A percentile compares a stretch with the other conserved stretches of the same genome.
These are phyloP conservation scores for Arrhopalites spinosus DNA, from an alignment of 2,888 invertebrate genomes.

Conservation along the genomic window DNA sequence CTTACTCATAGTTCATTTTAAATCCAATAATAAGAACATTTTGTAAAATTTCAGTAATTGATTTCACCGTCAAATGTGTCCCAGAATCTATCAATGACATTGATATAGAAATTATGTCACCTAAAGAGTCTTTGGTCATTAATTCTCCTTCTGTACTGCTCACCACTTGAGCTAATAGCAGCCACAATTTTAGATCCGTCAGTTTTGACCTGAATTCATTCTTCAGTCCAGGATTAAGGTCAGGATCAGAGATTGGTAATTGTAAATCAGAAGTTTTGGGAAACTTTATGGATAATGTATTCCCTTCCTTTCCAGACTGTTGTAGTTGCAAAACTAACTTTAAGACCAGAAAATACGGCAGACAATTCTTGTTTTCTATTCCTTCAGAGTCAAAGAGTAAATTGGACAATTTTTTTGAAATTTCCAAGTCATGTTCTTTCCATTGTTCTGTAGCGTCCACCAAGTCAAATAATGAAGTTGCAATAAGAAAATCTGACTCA, in stretches of 20 bases:
- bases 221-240: too few species aligned
- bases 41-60: constrained; percentile 3
- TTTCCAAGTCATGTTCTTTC: background rate
- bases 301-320: too few species aligned
- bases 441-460: background rate
- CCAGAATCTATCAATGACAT: background rate
- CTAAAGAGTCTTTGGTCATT: background rate
- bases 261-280: too few species aligned
- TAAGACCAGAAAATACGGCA: background rate
- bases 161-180: too few species aligned
- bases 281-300: too few species aligned
- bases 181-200: too few species aligned
- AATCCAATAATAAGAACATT: background rate
- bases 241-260: too few species aligned
- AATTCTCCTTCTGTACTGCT: too few species aligned
- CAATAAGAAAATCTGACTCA: background rate
- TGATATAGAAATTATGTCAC: background rate
- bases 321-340: background rate
- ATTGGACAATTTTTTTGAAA: background rate
- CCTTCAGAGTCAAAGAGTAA: background rate
- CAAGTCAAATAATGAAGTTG: background rate
- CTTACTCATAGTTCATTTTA: background rate
- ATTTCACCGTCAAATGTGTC: background rate
- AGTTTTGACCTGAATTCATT: too few species aligned
- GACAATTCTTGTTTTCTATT: background rate